Evolutionary conservation across 1,140 invertebrate species (phyloP), one percentile per base, ranked within the genome.

Genomic region (Drosophila asahinai): DNA sequence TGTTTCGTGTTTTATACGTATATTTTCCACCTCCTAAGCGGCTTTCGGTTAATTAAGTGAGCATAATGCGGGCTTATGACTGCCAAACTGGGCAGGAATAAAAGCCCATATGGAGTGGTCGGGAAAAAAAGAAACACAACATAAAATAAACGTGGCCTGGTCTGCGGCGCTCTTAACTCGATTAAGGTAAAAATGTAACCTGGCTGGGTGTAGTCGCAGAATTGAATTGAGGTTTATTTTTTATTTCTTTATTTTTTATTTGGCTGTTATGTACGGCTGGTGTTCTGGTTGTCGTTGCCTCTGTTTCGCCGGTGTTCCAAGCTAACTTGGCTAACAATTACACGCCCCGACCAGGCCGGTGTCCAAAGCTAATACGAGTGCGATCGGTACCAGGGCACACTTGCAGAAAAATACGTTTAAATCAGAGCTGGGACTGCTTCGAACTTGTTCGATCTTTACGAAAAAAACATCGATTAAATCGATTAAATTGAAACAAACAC

Each of bases 51-150:
- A 90, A 90, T 90, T 90, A 90, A 90, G 86, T 90, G 81, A 73
- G 78, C 86, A 90, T 89, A 89, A 89, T 89, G 86, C 86, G 86
- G 86, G 86, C 86, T 89, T 90, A 90, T 90, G 86, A 90, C 81
- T 89, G 84, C 81, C 77, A 90, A 89, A 89, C 82, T 82, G 83
- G 83, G 62, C 72, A 40, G 70, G 42, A 61, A 74, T 74, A 73
- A 73, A 73, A 59, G 27, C 72, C 40, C 45, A 42, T 14, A 11
- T 19, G 17, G 12, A 36, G 49, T 57, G 49, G 17, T n/a, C 38
- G 33, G 45, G 22, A 72, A 58, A 61, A 52, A 25, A 66, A 4
- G 27, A 8, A 33, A 33, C 33, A 11, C 9, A 8, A 51, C 47
- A 59, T 19, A 52, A 64, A 74, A 77, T 30, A 78, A 72, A 79